Percentiles rank a stretch among this genome's conserved stretches.
Evolutionary conservation across 2,797 vertebrate species (phyloP).

Genomic region (Podarcis siculus): DNA sequence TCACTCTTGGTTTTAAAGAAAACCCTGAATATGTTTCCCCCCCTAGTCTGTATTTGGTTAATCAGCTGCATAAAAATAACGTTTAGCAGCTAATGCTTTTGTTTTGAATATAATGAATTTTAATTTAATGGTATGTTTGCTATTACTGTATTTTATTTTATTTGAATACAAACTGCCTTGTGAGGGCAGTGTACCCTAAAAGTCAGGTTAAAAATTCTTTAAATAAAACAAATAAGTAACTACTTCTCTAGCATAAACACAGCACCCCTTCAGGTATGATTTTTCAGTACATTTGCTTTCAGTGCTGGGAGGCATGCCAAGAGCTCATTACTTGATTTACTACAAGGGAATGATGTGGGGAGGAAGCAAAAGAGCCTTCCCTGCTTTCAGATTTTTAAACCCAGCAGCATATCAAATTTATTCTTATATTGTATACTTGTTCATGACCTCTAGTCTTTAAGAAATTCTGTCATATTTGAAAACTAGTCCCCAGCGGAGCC

Average conservation of each 20-base stretch:
- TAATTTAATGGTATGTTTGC: neutral
- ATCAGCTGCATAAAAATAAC: neutral
- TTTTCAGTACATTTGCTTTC: conserved; percentile 66
- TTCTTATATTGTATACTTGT: conserved; percentile 83
- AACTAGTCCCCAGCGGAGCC: conserved; percentile 87
- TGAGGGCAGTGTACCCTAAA: neutral
- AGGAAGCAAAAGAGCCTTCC: conserved; percentile 64
- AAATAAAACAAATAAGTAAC: conserved; percentile 44
- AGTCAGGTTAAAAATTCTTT: neutral
- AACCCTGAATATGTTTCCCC: neutral
- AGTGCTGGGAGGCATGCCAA: conserved; percentile 65
- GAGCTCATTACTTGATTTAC: conserved; percentile 73
- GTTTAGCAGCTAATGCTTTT: neutral
- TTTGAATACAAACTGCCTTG: neutral
- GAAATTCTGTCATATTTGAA: conserved; percentile 85
- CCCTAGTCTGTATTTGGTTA: neutral
- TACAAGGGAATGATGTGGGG: conserved; percentile 70
- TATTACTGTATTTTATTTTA: neutral
- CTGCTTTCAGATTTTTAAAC: conserved; percentile 75
- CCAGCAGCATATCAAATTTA: conserved; percentile 78
- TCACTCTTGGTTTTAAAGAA: neutral
- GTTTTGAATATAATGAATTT: neutral
- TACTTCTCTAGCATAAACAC: conserved; percentile 59
- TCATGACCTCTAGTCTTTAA: conserved; percentile 81
- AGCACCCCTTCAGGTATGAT: conserved; percentile 68